Conservation (phyloP, 2,797 vertebrate genomes). For the Paratrypauchen microcephalus region DNA sequence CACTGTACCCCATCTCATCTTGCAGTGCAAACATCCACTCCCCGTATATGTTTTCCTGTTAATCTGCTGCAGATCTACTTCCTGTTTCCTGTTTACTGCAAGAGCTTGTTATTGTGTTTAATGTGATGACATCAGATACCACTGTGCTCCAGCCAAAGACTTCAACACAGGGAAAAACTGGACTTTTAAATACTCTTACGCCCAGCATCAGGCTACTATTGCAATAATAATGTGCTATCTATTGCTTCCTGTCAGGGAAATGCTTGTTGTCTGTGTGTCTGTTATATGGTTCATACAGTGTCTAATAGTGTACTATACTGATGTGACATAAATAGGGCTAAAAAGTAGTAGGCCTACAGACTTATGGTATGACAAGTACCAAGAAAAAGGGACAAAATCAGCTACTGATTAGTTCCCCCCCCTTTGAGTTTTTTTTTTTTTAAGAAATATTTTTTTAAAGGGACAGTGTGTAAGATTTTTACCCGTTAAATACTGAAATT, state of each 20-base stretch:
- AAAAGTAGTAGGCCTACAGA: no score
- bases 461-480: no score
- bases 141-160: conserved; percentile 28
- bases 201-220: conserved; percentile 37
- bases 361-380: no score
- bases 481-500: no score
- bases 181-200: conserved; percentile 50
- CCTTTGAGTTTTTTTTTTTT: no score
- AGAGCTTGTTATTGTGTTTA: conserved; percentile 63
- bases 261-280: conserved; percentile 10
- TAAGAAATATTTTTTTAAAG: no score
- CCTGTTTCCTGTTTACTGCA: conserved; percentile 74
- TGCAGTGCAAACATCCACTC: conserved; percentile 32
- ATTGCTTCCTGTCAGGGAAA: conserved; percentile 57
- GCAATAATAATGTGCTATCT: conserved; percentile 51
- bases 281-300: background rate
- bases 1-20: conserved; percentile 14
- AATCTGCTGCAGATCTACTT: conserved; percentile 62
- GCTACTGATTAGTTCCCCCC: no score
- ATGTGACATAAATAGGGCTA: no score
- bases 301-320: background rate
- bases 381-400: no score
- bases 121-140: conserved; percentile 66
- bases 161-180: conserved; percentile 41
- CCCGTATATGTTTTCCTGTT: conserved; percentile 42